Base-by-base conservation (phyloP, 2,113 vertebrate genomes). In the Rhegmatorhina hoffmannsi region DNA sequence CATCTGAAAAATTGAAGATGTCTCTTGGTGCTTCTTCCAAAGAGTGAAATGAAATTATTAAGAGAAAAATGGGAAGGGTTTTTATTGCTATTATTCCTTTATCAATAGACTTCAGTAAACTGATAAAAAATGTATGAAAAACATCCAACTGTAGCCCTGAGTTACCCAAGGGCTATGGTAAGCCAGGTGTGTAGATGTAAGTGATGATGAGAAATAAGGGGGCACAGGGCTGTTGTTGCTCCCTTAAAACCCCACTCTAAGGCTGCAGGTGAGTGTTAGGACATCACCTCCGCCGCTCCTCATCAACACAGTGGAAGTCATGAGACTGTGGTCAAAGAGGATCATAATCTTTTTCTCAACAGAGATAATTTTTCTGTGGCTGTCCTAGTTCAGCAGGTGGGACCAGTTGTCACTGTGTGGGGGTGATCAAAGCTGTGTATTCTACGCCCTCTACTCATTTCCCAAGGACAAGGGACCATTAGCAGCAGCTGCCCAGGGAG, bases 191-290 rank as follows among this genome's bases (percentile, higher is more conserved):
- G 4, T 52, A 40, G 21, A 52, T 58, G 29, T 31, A 46, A 20
- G 11, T 1, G 0, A 21, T 0, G 0, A 28, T 28, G 53, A 79
- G 52, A 72, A 89, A 24, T 20, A 59, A 55, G 34, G 67, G 16
- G 7, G 28, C 70, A 63, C 0, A 6, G 33, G 29, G 23, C 4
- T 16, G 36, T 10, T 67, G 9, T 25, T 85, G 34, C 21, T 93
- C 6, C 26, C 75, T 70, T 40, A 72, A 52, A 91, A 31, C 25
- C 34, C 13, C 5, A 4, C 21, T 58, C 0, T 4, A 34, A 21
- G 10, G 9, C 62, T 84, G 52, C 25, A 24, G 38, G 46, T 2
- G 4, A 0, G 0, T 43, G 23, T 63, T 46, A 89, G 29, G 17
- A 34, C 18, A 40, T 47, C 25, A 68, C 13, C 74, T 52, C 14